Evolutionary conservation across 2,888 invertebrate genomes (phyloP), one percentile per base, ranked within the genome.

Genomic region (Amiota mariae): DNA sequence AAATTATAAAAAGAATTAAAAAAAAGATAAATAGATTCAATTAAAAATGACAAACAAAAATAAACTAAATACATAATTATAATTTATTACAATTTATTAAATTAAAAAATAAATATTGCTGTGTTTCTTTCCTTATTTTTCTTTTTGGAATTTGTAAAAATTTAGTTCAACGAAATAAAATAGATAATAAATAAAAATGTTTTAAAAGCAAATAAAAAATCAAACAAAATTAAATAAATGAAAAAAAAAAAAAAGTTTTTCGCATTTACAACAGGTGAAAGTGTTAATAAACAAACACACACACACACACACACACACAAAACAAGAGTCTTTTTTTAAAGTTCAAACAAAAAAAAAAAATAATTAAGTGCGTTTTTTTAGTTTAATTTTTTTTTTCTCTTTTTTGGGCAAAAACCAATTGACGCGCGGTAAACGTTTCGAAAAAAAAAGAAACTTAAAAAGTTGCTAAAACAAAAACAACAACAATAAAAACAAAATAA

Each of bases 221-320:
- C 8, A 18, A 59, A 59, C 12, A 51, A 51, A 51, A 51, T 51
- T n/a, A 51, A n/a, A 59, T 10, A 59, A 59, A n/a, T 20, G 3
- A n/a, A 20, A 18, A 9, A 59, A 18, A 13, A 15, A 18, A 15
- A 11, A 59, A 59, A 59, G 15, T 59, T 59, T 54, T 15, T 13
- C n/a, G 54, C 54, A 59, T 20, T 20, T 59, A 59, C 15, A 20
- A 12, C 59, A 59, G 59, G 59, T 59, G 59, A 59, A 59, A 59
- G 59, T 59, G 15, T n/a, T 59, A 59, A 20, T 20, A 59, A 20
- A 20, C 36, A 36, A 2, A 36, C 36, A 36, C 36, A 36, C 36
- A 36, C 36, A 36, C 1, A 24, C 1, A 24, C 1, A 24, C 1
- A 24, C 1, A 24, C 1, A 24, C 1, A 24, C 1, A 24, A 24